These are phyloP conservation scores for Casuarius casuarius DNA, from an alignment of 2,113 vertebrate genomes.

Conservation along the genomic window DNA sequence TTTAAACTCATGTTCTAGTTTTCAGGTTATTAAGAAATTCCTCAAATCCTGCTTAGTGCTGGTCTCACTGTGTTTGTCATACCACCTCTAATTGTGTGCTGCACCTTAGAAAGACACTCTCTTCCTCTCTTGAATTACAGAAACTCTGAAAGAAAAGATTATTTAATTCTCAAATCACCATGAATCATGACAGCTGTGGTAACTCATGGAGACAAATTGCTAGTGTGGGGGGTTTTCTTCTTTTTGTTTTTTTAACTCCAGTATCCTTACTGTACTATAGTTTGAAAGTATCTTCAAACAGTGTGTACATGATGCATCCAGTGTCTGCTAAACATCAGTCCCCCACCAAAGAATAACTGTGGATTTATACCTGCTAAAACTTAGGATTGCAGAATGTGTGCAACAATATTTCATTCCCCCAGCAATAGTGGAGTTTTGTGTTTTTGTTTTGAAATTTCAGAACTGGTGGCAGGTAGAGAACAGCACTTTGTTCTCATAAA, in stretches of 20 bases:
- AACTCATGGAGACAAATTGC: conserved; percentile 27
- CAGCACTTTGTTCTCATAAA: conserved; percentile 64
- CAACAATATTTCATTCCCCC: conserved; percentile 44
- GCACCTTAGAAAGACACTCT: not conserved
- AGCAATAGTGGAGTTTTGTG: conserved; percentile 22
- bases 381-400: conserved; percentile 16
- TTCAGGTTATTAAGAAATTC: conserved; percentile 46
- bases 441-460: not conserved
- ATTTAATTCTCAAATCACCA: conserved; percentile 42
- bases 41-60: not conserved
- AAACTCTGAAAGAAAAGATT: conserved; percentile 32
- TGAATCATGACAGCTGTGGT: conserved; percentile 56
- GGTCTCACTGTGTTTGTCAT: not conserved
- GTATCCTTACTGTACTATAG: not conserved
- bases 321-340: not conserved
- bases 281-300: not conserved
- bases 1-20: conserved; percentile 10
- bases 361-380: not conserved
- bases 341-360: not conserved
- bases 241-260: not conserved
- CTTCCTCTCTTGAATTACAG: conserved; percentile 55
- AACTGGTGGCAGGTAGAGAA: conserved; percentile 59
- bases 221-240: not conserved
- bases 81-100: conserved; percentile 11
- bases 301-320: not conserved